A percentile compares a stretch with the other conserved stretches of the same genome.
Evolutionary conservation across 2,113 vertebrate genomes (phyloP).

Genomic region (Dascyllus trimaculatus): DNA sequence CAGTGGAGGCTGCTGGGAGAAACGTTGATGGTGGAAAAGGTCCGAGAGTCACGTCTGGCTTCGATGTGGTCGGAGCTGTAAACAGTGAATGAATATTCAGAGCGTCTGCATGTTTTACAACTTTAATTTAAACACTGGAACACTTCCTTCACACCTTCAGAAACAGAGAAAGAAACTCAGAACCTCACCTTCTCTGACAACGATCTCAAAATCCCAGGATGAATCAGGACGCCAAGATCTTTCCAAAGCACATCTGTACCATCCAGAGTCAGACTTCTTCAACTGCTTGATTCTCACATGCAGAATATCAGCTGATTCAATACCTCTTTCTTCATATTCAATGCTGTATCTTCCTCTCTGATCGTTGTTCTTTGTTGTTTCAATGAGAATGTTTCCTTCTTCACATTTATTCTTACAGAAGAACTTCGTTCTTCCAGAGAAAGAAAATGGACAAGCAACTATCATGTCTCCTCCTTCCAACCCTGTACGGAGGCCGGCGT

Average conservation of each 20-base stretch:
- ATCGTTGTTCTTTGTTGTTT: accelerated
- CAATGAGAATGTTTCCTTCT: neutral
- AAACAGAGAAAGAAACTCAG: too few relatives aligned
- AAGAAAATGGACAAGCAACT: accelerated
- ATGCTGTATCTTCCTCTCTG: conserved; percentile 10
- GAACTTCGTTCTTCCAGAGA: accelerated
- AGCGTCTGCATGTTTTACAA: too few relatives aligned
- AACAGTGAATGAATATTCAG: neutral
- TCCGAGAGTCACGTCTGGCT: neutral
- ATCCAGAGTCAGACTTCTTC: conserved; percentile 10
- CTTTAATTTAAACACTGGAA: too few relatives aligned
- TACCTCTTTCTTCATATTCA: neutral
- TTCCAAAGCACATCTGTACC: neutral
- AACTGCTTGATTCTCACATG: conserved; percentile 9
- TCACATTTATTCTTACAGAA: conserved; percentile 13
- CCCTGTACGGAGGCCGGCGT: accelerated
- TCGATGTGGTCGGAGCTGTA: neutral
- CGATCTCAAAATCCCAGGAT: neutral
- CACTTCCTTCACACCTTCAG: too few relatives aligned
- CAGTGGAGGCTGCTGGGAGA: neutral
- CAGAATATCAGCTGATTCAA: neutral
- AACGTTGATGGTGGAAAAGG: neutral
- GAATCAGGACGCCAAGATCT: too few relatives aligned
- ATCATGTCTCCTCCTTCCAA: neutral
- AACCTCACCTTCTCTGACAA: conserved; percentile 41